Percentiles rank a stretch among this genome's conserved stretches.
These are phyloP conservation scores for Smithornis capensis DNA, from an alignment of 2,113 vertebrate genomes.

Conservation along the genomic window DNA sequence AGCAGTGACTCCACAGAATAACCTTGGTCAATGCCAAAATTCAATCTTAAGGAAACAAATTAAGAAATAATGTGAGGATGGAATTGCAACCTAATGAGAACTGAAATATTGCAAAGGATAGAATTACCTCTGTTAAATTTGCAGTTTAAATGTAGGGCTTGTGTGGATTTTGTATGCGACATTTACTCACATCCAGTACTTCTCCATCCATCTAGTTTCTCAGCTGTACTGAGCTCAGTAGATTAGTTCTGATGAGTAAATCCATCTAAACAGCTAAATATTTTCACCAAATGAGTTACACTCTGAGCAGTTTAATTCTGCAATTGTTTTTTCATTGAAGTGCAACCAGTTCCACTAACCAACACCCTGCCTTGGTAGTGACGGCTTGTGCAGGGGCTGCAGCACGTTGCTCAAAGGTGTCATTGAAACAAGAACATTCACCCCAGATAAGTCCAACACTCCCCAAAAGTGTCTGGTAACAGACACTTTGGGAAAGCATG, in stretches of 20 bases:
- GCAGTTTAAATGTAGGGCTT: not conserved
- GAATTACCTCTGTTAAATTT: not conserved
- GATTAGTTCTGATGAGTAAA: not conserved
- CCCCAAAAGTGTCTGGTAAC: not conserved
- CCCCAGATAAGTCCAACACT: not conserved
- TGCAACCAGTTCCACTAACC: not conserved
- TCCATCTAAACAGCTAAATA: not conserved
- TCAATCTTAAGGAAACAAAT: conserved; percentile 1
- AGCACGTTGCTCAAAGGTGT: not conserved
- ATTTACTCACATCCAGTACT: not conserved
- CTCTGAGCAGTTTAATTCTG: not conserved
- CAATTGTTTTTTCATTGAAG: not conserved
- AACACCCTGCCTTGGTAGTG: not conserved
- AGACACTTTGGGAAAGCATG: conserved; percentile 21
- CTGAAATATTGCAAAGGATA: not conserved
- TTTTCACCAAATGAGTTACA: not conserved
- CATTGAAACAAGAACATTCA: not conserved
- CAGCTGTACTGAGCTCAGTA: not conserved
- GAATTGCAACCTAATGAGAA: conserved; percentile 2
- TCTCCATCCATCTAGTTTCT: not conserved
- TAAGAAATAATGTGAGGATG: not conserved
- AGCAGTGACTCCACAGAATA: not conserved
- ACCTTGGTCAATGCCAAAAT: not conserved
- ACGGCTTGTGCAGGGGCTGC: rapidly evolving
- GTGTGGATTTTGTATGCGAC: not conserved